Conservation (phyloP, 2,888 invertebrate genomes). For the Drosophila formosana region DNA sequence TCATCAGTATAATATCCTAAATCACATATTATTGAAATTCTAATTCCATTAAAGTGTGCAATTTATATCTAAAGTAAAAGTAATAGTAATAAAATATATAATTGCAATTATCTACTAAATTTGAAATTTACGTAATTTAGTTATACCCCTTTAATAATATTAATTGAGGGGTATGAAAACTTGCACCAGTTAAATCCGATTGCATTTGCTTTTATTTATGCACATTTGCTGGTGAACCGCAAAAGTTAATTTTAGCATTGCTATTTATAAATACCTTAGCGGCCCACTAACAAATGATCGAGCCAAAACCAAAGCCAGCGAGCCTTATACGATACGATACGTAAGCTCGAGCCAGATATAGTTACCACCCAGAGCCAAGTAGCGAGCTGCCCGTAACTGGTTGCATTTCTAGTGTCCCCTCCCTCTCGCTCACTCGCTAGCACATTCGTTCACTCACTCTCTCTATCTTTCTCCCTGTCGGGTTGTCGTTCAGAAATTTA, state of each 20-base stretch:
- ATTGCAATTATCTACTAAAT: too few relatives aligned
- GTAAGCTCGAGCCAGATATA: conserved; percentile 75
- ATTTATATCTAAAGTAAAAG: too few relatives aligned
- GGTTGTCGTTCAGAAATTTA: conserved; percentile 26
- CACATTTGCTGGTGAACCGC: conserved; percentile 68
- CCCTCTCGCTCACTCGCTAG: conserved; percentile 8
- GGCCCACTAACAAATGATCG: conserved; percentile 74
- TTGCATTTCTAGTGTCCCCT: conserved; percentile 43
- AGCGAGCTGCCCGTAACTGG: conserved; percentile 58
- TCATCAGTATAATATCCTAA: too few relatives aligned
- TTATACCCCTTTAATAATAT: background rate
- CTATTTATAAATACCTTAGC: conserved; percentile 77
- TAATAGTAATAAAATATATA: too few relatives aligned
- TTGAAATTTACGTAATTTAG: too few relatives aligned
- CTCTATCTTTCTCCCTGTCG: conserved; percentile 7
- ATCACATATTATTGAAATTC: too few relatives aligned
- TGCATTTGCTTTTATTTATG: conserved; percentile 61
- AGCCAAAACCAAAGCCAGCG: conserved; percentile 33
- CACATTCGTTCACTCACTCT: conserved; percentile 5
- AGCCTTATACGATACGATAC: conserved; percentile 65
- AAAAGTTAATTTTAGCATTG: conserved; percentile 79
- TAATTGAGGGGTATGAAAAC: conserved; percentile 17
- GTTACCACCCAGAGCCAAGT: conserved; percentile 62
- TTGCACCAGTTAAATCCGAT: conserved; percentile 55
- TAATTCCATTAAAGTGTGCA: too few relatives aligned